A percentile compares a stretch with the other conserved stretches of the same genome.
Evolutionary conservation across 2,888 invertebrate species (phyloP).

Genomic region (Scaptomyza polygonia): DNA sequence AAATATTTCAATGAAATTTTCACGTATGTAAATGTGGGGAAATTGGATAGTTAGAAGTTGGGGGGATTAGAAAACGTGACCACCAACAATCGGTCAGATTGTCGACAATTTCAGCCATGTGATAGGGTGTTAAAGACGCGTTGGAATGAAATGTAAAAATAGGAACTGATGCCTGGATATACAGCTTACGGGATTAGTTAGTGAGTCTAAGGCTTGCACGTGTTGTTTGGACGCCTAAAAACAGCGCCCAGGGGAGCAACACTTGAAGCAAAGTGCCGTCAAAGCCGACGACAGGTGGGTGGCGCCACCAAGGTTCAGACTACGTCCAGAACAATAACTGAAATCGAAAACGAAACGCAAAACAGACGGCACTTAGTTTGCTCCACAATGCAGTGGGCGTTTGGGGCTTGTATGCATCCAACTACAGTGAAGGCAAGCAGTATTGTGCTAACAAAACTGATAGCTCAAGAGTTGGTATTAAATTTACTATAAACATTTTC

Average conservation of each 20-base stretch:
- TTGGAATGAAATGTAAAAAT: slow-evolving; percentile 5
- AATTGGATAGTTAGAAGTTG: neutral
- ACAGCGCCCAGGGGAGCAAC: slow-evolving; percentile 14
- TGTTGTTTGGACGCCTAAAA: neutral
- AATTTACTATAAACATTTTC: neutral
- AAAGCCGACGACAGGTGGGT: slow-evolving; percentile 56
- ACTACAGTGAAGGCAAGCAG: slow-evolving; percentile 34
- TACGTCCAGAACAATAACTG: slow-evolving; percentile 47
- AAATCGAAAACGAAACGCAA: slow-evolving; percentile 63
- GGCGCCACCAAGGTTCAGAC: slow-evolving; percentile 20
- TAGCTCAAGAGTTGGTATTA: neutral
- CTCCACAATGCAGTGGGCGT: slow-evolving; percentile 21
- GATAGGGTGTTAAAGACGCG: slow-evolving; percentile 31
- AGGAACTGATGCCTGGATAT: slow-evolving; percentile 11
- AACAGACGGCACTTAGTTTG: slow-evolving; percentile 22
- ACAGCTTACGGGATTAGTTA: neutral
- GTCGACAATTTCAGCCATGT: slow-evolving; percentile 48
- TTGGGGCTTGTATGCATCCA: slow-evolving; percentile 3
- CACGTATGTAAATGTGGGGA: slow-evolving; percentile 36
- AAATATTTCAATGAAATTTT: too few species aligned
- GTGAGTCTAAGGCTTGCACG: neutral
- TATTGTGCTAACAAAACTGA: slow-evolving; percentile 24
- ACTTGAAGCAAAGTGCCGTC: slow-evolving; percentile 4
- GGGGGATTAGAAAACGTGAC: slow-evolving; percentile 53
- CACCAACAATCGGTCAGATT: slow-evolving; percentile 45